Base-by-base conservation (phyloP, 2,888 invertebrate species). In the Diaperis boleti region DNA sequence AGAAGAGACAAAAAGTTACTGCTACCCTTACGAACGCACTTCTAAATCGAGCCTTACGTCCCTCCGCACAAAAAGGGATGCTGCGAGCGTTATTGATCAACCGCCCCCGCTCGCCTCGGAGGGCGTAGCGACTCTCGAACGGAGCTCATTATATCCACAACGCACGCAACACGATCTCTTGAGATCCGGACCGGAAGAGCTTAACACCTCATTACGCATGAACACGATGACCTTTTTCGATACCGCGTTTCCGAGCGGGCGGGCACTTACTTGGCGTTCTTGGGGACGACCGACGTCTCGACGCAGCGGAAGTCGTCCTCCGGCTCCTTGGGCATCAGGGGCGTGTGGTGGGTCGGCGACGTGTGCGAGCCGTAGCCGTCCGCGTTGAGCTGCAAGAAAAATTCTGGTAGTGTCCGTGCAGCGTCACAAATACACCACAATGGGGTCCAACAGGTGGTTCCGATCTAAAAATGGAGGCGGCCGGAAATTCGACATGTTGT, bases 261-360 rank as follows among this genome's bases (percentile, higher is more conserved):
- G n/a, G n/a, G n/a, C 7, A 89, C 94, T 92, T 82, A 94, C 94
- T 94, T 94, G 82, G 94, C 94, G 87, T 95, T 95, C 84, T 94
- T 95, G 72, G 94, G 94, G 83, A 84, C 69, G 80, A 83, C 69
- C 60, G 85, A 83, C 42, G 83, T 83, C 76, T 85, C 85, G 78
- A 83, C 83, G 75, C 87, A 87, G 76, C 88, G 88, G 67, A 86
- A 88, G 77, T 89, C 89, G 76, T 89, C 88, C 75, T 87, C 85
- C 75, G 88, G 84, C 74, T 90, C 90, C 63, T 74, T 74, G 44
- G 88, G 86, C 83, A 92, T 91, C 82, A 92, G 84, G 68, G 92
- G 92, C 76, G 92, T 91, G 65, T 80, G 75, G 69, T 86, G 86
- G 47, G 89, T 89, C 60, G 94, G 94, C 80, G 93, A 93, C 68